Evolutionary conservation across 2,797 vertebrate genomes (phyloP).

Genomic region (Otolemur crassicaudatus): DNA sequence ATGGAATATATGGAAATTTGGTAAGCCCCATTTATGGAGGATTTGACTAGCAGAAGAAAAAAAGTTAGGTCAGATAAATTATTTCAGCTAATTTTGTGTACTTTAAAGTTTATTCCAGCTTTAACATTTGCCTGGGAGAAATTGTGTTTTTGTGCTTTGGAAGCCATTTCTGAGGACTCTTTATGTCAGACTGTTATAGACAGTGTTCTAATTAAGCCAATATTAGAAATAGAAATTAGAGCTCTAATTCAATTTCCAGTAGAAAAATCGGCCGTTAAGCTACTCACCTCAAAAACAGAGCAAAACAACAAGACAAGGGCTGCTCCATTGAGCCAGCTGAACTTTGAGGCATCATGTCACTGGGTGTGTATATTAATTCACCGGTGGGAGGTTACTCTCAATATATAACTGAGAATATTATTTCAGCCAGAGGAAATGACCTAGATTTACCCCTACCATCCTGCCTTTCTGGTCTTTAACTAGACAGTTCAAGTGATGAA

Average conservation of each 20-base stretch:
- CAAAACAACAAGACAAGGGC: not conserved
- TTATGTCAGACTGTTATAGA: not conserved
- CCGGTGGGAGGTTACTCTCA: not conserved
- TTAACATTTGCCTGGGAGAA: conserved; percentile 43
- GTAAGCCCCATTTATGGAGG: conserved; percentile 27
- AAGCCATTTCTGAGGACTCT: conserved; percentile 51
- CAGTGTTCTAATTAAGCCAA: not conserved
- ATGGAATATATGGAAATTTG: conserved; percentile 63
- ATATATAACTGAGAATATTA: not conserved
- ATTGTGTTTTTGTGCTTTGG: not conserved
- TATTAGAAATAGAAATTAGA: conserved; percentile 31
- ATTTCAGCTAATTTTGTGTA: not conserved
- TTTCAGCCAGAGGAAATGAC: conserved; percentile 6
- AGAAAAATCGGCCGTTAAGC: not conserved
- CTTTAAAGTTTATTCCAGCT: conserved; percentile 31
- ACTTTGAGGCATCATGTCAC: not conserved
- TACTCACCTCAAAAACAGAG: conserved; percentile 28
- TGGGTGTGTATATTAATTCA: not conserved
- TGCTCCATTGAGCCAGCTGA: not conserved
- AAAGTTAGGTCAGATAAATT: conserved; percentile 5
- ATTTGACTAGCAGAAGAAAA: conserved; percentile 4
- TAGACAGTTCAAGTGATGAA: conserved; percentile 4
- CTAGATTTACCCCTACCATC: not conserved
- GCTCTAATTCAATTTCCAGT: conserved; percentile 35
- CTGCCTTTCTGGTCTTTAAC: not conserved